Evolutionary conservation across 2,888 invertebrate genomes (phyloP), one percentile per base, ranked within the genome.

Genomic region (Cyaniris semiargus): DNA sequence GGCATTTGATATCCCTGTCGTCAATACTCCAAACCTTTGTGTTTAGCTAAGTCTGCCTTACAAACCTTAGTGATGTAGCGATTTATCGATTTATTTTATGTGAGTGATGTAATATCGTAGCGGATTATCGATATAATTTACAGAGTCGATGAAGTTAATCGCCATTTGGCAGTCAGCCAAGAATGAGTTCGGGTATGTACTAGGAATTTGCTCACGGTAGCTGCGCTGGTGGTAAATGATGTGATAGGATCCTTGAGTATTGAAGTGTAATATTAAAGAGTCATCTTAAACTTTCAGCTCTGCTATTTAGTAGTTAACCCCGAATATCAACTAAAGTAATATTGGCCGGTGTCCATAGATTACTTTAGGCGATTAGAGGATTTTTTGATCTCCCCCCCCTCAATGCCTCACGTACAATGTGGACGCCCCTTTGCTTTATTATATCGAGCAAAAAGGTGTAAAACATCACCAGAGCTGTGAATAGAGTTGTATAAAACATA

Each of bases 401-500:
- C 3, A 48, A 48, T 53, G 0, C 53, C 18, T 53, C 0, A 48
- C 48, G 15, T 48, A 48, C 15, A 53, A 53, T 18, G 5, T 53
- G 53, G 18, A 18, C 18, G 5, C 18, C 4, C 15, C 15, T 18
- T 18, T 4, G 0, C 18, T 53, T 53, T 53, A 53, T 72, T n/a
- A 21, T 21, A 48, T 31, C 58, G 38, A 48, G n/a, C 70, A 56
- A 72, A 23, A 44, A 74, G 66, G 66, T 70, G 38, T 23, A n/a
- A 48, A 60, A 58, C 44, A 44, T 60, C 38, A 76, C 31, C 23
- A 66, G 76, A 56, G 38, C 10, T 34, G 53, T 53, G 70, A 71
- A 79, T 80, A 75, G 75, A 79, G 77, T 66, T 78, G 71, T 78
- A 78, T 74, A 76, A 79, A 78, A 74, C 76, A 76, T 77, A 77